Base-by-base conservation (phyloP, 2,797 vertebrate species). In the Epinephelus malabaricus region DNA sequence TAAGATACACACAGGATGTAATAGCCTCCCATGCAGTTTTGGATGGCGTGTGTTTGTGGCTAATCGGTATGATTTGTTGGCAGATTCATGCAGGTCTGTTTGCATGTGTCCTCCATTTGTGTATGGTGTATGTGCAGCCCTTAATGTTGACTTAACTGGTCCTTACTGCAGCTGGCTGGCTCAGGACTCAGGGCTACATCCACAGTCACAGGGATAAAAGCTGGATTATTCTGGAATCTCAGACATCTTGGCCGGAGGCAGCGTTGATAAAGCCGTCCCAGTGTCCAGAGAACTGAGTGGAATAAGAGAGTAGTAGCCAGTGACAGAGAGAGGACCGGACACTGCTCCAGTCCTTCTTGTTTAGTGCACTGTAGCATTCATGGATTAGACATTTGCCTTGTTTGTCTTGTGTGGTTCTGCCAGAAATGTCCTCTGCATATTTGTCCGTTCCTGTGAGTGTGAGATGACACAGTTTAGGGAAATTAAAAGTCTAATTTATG, bases 181-280 rank as follows among this genome's bases (percentile, higher is more conserved):
- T 78, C 64, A 68, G 54, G 59, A 69, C 30, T 78, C 27, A 30
- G 53, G 71, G 68, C 73, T 67, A 58, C 54, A 80, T 34, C 64
- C 46, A 70, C 73, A 70, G 67, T 76, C 71, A 65, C 30, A 63
- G 61, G 73, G 69, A 83, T 88, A 78, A 84, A 86, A 84, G 10
- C n/a, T 69, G 58, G 71, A 89, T 88, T 87, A 87, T 86, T 84
- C 69, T 81, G 63, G 73, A 88, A 86, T 83, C 73, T 76, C 62
- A 81, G 56, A 89, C 78, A 85, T 86, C 77, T 88, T 83, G 74
- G 84, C 85, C 11, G 23, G 60, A 85, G 78, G 87, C 76, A 62
- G 73, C 66, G 85, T 84, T 82, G 72, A 85, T 82, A 71, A 81
- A 87, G 27, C 19, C 69, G 67, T 71, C 49, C 27, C 40, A 47